phyloP scores from a whole-genome alignment of 2,888 invertebrate genomes.

The Lucinisca nassula region DNA sequence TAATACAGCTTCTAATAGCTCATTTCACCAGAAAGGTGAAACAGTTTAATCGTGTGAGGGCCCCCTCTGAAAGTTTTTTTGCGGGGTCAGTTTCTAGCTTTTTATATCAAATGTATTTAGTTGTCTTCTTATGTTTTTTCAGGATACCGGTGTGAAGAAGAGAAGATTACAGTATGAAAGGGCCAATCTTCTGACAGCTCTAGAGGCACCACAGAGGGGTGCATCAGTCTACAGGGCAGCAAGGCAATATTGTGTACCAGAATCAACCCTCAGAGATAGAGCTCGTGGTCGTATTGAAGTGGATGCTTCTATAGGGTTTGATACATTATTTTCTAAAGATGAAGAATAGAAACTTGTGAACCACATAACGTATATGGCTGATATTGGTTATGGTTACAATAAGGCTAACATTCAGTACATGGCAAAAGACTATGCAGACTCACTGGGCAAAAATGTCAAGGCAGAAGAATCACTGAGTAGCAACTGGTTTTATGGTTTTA shows the following conservation, averaged over 20 bases:
- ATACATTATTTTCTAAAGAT: not conserved
- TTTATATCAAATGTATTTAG: too few species aligned
- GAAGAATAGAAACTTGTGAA: not conserved
- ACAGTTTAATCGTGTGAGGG: too few species aligned
- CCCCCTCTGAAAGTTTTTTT: too few species aligned
- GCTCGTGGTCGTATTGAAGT: not conserved
- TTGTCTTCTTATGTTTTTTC: too few species aligned
- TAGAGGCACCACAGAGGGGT: not conserved
- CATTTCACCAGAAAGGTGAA: too few species aligned
- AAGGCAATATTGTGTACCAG: not conserved
- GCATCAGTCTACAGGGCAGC: not conserved
- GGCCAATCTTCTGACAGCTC: not conserved
- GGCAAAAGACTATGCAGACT: not conserved
- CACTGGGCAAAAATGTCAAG: not conserved
- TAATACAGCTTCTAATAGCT: too few species aligned
- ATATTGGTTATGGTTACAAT: not conserved
- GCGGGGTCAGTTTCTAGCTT: too few species aligned
- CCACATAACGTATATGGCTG: not conserved
- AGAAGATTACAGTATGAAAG: not conserved
- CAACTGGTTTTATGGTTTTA: not conserved
- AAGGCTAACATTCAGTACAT: not conserved
- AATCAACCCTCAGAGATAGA: not conserved
- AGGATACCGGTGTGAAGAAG: too few species aligned
- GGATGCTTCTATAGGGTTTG: not conserved
- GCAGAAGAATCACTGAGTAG: not conserved